Evolutionary conservation across 2,888 invertebrate species (phyloP).

Genomic region (Melanophora roralis): DNA sequence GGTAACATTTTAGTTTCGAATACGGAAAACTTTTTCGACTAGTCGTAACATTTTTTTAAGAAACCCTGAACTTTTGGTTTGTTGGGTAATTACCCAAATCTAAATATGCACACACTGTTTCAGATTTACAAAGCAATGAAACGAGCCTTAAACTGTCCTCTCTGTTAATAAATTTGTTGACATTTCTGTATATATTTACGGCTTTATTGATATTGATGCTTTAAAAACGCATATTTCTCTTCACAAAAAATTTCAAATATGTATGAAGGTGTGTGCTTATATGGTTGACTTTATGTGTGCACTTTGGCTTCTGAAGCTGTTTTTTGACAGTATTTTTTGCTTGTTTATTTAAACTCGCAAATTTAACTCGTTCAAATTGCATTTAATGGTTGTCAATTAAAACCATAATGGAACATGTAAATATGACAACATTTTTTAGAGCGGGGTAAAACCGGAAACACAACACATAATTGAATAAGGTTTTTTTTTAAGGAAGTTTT

Average conservation of each 20-base stretch:
- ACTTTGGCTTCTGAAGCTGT: neutral
- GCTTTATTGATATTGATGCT: conserved; percentile 31
- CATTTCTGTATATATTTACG: conserved; percentile 45
- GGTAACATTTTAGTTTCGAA: too few relatives aligned
- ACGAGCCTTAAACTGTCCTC: conserved; percentile 11
- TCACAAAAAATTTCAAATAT: too few relatives aligned
- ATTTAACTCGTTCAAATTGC: conserved; percentile 39
- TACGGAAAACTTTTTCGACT: too few relatives aligned
- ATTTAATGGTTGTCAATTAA: conserved; percentile 53
- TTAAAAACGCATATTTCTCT: neutral
- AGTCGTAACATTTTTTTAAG: too few relatives aligned
- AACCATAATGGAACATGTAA: conserved; percentile 40
- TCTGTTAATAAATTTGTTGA: conserved; percentile 26
- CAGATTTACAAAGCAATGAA: neutral
- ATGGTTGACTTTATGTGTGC: neutral
- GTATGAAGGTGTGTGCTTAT: neutral
- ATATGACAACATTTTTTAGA: conserved; percentile 26
- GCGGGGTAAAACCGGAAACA: neutral
- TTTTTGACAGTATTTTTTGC: conserved; percentile 5
- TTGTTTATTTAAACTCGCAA: conserved; percentile 32
- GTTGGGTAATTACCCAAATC: too few relatives aligned
- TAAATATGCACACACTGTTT: too few relatives aligned
- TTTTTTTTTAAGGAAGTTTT: too few relatives aligned
- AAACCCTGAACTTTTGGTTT: too few relatives aligned
- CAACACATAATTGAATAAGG: neutral